Percentiles rank a stretch among this genome's conserved stretches.
Conservation (phyloP, 2,113 vertebrate species). For the Anser brachyrhynchus region DNA sequence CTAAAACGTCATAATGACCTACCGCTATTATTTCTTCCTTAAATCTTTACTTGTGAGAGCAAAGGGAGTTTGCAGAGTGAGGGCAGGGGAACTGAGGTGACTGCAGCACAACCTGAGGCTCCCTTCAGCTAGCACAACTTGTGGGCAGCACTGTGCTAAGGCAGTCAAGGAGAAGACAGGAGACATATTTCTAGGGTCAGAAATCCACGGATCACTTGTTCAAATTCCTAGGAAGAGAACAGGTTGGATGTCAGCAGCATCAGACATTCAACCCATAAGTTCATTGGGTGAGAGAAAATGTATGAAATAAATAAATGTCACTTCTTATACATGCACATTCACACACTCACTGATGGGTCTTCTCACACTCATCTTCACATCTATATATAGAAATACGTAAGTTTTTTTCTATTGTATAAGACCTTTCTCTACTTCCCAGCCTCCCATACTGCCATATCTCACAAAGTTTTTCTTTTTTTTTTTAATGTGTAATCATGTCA, state of each 20-base stretch:
- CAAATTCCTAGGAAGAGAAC: not conserved
- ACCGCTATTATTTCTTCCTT: constrained; percentile 44
- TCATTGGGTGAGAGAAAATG: not conserved
- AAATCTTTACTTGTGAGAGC: not conserved
- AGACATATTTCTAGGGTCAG: not conserved
- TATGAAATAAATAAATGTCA: not conserved
- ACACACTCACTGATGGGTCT: not conserved
- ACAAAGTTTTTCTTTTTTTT: not conserved
- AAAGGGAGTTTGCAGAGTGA: not conserved
- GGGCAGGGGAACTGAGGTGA: not conserved
- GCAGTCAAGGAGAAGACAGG: not conserved
- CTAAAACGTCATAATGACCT: constrained; percentile 67
- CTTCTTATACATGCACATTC: not conserved
- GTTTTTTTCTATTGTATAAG: not conserved
- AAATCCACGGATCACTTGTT: not conserved
- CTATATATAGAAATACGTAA: not conserved
- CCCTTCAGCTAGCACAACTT: fast-evolving
- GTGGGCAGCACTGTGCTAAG: fast-evolving
- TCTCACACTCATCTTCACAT: not conserved
- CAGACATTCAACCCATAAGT: not conserved
- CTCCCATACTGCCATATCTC: not conserved
- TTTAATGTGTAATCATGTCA: not conserved
- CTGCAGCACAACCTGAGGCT: not conserved
- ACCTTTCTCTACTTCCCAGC: not conserved
- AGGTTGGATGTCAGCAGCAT: fast-evolving